Evolutionary conservation across 2,797 vertebrate species (phyloP), one percentile per base, ranked within the genome.

Genomic region (Tenualosa ilisha): DNA sequence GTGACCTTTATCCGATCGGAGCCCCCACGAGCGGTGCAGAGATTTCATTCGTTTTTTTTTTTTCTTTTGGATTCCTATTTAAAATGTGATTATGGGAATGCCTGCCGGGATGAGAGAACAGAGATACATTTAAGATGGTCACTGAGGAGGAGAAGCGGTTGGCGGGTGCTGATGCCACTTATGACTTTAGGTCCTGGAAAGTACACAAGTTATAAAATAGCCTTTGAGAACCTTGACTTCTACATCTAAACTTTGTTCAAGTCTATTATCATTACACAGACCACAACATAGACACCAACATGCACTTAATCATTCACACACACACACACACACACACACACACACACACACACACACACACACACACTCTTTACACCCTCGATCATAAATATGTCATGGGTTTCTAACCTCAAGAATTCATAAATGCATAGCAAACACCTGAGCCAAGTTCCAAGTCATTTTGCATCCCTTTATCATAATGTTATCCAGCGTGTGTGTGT

Each of bases 1-100:
- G 31, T 84, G 89, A 88, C 86, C 86, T n/a, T 54, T 79, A n/a
- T 87, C 82, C 49, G 8, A 79, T 54, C 54, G 12, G 7, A 46
- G 81, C 49, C 11, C 46, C 50, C 84, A 61, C 26, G 49, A 79
- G 61, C 82, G 61, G 20, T 1, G 26, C 49, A 63, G 51, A 81
- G 22, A 50, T 87, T 85, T 83, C 54, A 12, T 79, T 12, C 22
- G 81, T 9, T 24, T 84, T 65, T 53, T 24, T 12, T 7, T 2
- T 22, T 61, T 11, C n/a, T 24, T 24, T 63, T 46, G 26, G 31
- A 15, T 72, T 46, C 17, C 1, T 7, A 79, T 79, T 79, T 43
- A 46, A 46, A 72, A 79, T 37, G 40, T 9, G 72, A 79, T 79
- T 79, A 43, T 46, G 72, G 2, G 72, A 79, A 46, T 43, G 40